Percentiles rank a stretch among this genome's conserved stretches.
phyloP scores from a whole-genome alignment of 2,888 invertebrate genomes.

The Zootermopsis nevadensis region DNA sequence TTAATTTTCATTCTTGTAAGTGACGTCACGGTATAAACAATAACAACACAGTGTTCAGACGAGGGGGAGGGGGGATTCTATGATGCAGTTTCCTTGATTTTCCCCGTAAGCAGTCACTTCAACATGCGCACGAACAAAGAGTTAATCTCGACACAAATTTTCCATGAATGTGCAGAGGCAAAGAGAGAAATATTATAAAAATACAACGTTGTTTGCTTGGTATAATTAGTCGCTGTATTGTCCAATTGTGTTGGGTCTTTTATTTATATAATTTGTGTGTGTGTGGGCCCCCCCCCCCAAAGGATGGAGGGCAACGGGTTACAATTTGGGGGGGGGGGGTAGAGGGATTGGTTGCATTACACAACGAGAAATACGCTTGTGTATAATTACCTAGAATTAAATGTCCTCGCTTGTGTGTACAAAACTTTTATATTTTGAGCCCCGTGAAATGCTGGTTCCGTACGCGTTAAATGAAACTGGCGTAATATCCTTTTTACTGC shows the following conservation, averaged over 20 bases:
- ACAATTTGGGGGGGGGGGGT: neutral
- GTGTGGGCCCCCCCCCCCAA: too few relatives aligned
- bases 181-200: neutral
- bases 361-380: neutral
- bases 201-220: neutral
- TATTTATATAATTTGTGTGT: neutral
- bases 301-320: too few relatives aligned
- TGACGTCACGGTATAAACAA: constrained; percentile 4
- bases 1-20: neutral
- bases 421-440: too few relatives aligned
- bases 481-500: too few relatives aligned
- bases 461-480: too few relatives aligned
- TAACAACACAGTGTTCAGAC: constrained; percentile 1
- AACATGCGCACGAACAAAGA: neutral
- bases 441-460: too few relatives aligned
- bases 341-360: neutral
- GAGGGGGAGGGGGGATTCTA: neutral
- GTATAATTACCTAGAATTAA: too few relatives aligned
- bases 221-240: neutral
- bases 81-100: neutral
- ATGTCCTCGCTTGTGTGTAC: too few relatives aligned
- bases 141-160: constrained; percentile 14
- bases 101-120: neutral
- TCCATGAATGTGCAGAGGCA: constrained; percentile 8
- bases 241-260: neutral